Conservation (phyloP, 2,888 invertebrate species). For the Anticlea derivata region DNA sequence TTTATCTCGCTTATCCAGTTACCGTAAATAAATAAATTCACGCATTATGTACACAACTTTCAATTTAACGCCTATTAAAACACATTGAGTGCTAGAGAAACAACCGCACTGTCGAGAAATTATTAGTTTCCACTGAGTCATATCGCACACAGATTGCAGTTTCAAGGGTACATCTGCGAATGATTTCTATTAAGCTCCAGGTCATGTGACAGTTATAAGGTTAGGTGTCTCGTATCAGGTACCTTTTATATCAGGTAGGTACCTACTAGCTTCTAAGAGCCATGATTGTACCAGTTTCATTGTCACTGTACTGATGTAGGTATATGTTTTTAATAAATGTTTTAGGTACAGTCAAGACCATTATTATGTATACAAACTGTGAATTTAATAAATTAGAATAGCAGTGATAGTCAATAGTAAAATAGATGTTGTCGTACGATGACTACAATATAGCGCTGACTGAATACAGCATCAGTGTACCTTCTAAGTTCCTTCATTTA, state of each 20-base stretch:
- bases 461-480: no score
- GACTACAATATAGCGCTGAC: no score
- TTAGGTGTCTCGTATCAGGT: conserved; percentile 14
- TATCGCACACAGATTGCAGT: conserved; percentile 30
- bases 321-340: no score
- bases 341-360: background rate
- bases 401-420: no score
- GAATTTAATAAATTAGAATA: no score
- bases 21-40: conserved; percentile 1
- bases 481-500: no score
- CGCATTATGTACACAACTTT: conserved; percentile 4
- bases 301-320: background rate
- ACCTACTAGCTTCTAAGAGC: conserved; percentile 19
- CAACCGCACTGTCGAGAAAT: conserved; percentile 22
- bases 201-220: conserved; percentile 41
- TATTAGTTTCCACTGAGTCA: conserved; percentile 40
- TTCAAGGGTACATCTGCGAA: conserved; percentile 51
- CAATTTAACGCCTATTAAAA: conserved; percentile 19
- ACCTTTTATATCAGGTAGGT: no score
- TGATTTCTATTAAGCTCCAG: conserved; percentile 47
- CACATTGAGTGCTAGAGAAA: conserved; percentile 13
- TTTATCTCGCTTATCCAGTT: conserved; percentile 6
- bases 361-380: background rate
- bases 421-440: no score
- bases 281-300: conserved; percentile 22